phyloP scores from a whole-genome alignment of 2,888 invertebrate genomes.

The Clunio marinus region DNA sequence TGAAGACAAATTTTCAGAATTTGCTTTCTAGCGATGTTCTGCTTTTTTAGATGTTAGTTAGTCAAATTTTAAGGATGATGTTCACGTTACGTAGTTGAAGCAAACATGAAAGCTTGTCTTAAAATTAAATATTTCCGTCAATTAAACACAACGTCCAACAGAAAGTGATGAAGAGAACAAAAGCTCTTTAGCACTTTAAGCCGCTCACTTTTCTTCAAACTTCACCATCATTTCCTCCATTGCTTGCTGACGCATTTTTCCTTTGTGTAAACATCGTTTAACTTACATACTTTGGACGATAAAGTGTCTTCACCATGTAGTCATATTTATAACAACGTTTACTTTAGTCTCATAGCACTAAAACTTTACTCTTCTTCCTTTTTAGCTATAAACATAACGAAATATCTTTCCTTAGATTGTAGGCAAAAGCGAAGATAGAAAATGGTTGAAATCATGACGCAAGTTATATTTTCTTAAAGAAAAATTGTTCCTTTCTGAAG shows the following conservation, averaged over 20 bases:
- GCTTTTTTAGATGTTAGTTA: neutral
- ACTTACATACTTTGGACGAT: too few species aligned
- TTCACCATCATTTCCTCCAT: neutral
- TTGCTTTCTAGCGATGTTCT: slow-evolving; percentile 8
- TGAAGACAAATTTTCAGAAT: slow-evolving; percentile 1
- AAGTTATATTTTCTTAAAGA: too few species aligned
- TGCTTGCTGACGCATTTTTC: neutral
- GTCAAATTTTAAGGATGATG: slow-evolving; percentile 25
- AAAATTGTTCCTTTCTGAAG: neutral
- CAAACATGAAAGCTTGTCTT: neutral
- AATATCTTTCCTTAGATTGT: too few species aligned
- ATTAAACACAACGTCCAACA: slow-evolving; percentile 6
- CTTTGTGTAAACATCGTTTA: neutral
- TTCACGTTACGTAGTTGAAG: slow-evolving; percentile 16
- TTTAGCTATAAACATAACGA: too few species aligned
- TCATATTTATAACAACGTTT: too few species aligned
- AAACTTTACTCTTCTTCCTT: too few species aligned
- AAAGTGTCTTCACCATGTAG: too few species aligned
- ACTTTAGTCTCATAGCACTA: too few species aligned
- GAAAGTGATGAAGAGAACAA: neutral
- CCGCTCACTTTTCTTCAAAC: neutral
- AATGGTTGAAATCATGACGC: neutral
- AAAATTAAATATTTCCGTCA: neutral
- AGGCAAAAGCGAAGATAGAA: neutral
- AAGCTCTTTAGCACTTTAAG: neutral